Evolutionary conservation across 2,113 vertebrate genomes (phyloP).

Genomic region (Mungos mungo): DNA sequence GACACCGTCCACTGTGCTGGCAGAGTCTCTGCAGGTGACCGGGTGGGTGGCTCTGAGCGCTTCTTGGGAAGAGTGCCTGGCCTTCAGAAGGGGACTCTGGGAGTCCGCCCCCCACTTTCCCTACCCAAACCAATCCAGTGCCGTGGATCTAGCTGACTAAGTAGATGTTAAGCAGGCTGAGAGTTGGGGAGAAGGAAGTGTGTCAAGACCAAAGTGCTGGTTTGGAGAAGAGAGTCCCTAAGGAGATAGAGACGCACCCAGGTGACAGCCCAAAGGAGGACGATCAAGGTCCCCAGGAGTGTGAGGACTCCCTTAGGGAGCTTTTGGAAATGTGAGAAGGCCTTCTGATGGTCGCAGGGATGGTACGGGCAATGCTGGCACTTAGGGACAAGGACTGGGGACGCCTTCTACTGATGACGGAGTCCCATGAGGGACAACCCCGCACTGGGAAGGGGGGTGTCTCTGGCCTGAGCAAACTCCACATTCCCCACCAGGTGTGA

Average conservation of each 20-base stretch:
- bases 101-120: neutral
- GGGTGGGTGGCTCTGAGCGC: neutral
- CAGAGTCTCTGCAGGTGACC: neutral
- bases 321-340: neutral
- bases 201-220: no score
- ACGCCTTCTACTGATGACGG: neutral
- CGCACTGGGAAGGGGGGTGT: accelerated
- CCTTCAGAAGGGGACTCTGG: neutral
- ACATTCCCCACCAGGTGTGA: neutral
- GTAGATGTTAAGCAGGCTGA: neutral
- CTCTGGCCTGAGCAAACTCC: no score
- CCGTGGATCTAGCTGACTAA: neutral
- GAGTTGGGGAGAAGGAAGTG: neutral
- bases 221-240: neutral
- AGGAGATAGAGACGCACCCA: neutral
- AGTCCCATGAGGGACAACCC: neutral
- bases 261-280: neutral
- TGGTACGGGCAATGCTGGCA: neutral
- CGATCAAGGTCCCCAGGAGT: neutral
- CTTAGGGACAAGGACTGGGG: neutral
- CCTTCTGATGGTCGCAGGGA: neutral
- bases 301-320: neutral
- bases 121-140: neutral
- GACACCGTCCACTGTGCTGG: neutral
- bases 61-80: neutral